Percentiles rank a stretch among this genome's conserved stretches.
These are phyloP conservation scores for Lasioglossum pauxillum DNA, from an alignment of 2,888 invertebrate genomes.

Conservation along the genomic window DNA sequence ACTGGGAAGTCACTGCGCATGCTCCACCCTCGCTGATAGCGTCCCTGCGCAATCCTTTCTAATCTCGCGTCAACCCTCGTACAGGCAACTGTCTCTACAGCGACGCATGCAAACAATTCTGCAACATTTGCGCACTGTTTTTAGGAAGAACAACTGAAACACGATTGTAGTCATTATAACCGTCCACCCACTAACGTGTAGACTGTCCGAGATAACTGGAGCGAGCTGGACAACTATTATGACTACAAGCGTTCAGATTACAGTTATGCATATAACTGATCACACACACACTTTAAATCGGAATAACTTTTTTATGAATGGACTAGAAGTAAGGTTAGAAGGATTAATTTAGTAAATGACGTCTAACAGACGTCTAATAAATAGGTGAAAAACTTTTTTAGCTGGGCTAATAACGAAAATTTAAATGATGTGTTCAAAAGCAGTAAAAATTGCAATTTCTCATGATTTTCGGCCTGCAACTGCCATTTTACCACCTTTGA, in stretches of 20 bases:
- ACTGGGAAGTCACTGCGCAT: constrained; percentile 48
- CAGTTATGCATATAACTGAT: no score
- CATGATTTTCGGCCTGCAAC: no score
- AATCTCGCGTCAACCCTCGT: background rate
- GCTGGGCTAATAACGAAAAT: no score
- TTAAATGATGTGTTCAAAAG: no score
- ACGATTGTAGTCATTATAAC: background rate
- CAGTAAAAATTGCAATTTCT: no score
- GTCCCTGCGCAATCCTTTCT: constrained; percentile 43
- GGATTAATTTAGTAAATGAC: no score
- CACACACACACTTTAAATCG: no score
- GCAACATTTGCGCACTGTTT: background rate
- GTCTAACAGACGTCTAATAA: no score
- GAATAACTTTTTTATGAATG: no score
- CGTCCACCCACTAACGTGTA: background rate
- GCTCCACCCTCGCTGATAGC: constrained; percentile 31
- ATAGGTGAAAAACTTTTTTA: no score
- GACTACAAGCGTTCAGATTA: background rate
- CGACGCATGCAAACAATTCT: background rate
- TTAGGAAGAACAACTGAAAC: background rate
- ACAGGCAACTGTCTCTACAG: background rate
- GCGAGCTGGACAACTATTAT: background rate
- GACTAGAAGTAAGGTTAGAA: no score
- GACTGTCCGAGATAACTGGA: background rate
- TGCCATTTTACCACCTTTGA: no score